Percentiles rank a stretch among this genome's conserved stretches.
phyloP scores from a whole-genome alignment of 2,888 invertebrate genomes.

The Lasioglossum villosulum region DNA sequence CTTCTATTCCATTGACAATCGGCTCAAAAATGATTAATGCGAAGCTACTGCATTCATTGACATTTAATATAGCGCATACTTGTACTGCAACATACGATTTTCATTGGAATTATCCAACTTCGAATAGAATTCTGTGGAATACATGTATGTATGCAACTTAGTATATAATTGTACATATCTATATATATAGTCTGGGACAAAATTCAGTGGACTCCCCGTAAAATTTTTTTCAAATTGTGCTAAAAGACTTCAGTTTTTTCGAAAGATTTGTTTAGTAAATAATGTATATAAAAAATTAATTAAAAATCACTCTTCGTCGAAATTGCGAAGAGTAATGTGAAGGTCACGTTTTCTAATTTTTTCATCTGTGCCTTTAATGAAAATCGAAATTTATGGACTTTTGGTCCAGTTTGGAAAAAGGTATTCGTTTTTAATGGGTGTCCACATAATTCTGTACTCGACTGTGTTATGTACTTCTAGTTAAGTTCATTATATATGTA shows the following conservation, averaged over 20 bases:
- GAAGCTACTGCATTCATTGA: slow-evolving; percentile 30
- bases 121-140: background rate
- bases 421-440: background rate
- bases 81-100: background rate
- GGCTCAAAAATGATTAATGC: slow-evolving; percentile 36
- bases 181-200: background rate
- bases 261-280: background rate
- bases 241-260: background rate
- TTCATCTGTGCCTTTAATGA: background rate
- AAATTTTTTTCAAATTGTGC: background rate
- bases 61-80: slow-evolving; percentile 4
- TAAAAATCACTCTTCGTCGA: background rate
- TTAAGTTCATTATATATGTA: no score
- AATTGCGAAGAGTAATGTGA: background rate
- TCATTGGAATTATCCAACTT: background rate
- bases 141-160: background rate
- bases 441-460: background rate
- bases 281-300: background rate
- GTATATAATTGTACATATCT: background rate
- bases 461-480: background rate
- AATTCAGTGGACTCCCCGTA: background rate
- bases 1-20: slow-evolving; percentile 24
- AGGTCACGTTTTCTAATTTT: background rate
- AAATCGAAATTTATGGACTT: background rate
- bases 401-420: background rate